These are phyloP conservation scores for Mechanitis mazaeus DNA, from an alignment of 2,888 invertebrate species.

Conservation along the genomic window DNA sequence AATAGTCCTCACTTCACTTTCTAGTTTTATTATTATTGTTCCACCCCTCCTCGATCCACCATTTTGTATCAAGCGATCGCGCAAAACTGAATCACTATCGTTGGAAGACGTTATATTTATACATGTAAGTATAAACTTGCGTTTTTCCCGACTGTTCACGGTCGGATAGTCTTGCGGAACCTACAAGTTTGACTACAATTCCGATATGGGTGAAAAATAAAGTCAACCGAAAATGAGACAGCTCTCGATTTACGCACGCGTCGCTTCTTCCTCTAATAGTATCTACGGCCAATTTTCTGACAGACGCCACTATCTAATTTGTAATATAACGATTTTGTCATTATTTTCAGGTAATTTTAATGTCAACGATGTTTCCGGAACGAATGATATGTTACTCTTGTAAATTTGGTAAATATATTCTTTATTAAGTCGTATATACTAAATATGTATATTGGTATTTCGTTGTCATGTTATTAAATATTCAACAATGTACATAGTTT, in stretches of 20 bases:
- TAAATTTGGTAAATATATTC: not conserved
- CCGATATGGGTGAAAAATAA: constrained; percentile 57
- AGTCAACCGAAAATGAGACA: constrained; percentile 47
- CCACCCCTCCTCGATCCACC: constrained; percentile 55
- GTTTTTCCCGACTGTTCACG: constrained; percentile 68
- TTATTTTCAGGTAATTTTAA: constrained; percentile 45
- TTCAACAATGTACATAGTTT: not conserved
- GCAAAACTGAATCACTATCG: constrained; percentile 70
- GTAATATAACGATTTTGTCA: constrained; percentile 41
- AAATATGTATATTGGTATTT: no score
- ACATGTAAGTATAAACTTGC: constrained; percentile 67
- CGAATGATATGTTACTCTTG: constrained; percentile 13
- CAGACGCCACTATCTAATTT: constrained; percentile 49
- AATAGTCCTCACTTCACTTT: constrained; percentile 58
- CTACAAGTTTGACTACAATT: constrained; percentile 45
- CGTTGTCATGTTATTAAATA: not conserved
- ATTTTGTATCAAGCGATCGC: constrained; percentile 72
- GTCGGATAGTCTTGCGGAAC: constrained; percentile 55
- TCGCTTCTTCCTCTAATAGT: constrained; percentile 61
- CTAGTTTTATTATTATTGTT: constrained; percentile 34
- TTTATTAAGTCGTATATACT: not conserved
- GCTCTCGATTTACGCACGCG: constrained; percentile 48
- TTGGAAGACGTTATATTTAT: constrained; percentile 68
- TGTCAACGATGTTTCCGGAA: constrained; percentile 39
- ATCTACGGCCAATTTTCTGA: constrained; percentile 29